Base-by-base conservation (phyloP, 2,888 invertebrate species). In the Metallyticus violacea region DNA sequence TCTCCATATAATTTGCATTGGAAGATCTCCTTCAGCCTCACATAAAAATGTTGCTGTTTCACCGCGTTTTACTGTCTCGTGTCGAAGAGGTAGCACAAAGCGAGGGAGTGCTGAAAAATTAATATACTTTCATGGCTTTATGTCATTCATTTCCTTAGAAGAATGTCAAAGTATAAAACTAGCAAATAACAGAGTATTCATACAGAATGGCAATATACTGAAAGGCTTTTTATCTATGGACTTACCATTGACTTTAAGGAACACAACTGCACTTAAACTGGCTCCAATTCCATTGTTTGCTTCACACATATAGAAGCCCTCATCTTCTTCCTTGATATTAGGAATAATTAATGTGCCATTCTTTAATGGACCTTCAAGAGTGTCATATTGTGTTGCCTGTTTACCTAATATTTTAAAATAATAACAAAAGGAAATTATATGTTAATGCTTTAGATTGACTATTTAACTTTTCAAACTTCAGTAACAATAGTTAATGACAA, bases 281-380 rank as follows among this genome's bases (percentile, higher is more conserved):
- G 90, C 90, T 5, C 91, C 91, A n/a, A 92, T 90, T 5, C 90
- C 90, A 88, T 92, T 92, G 83, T 90, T 90, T 22, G 91, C 90
- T 80, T 91, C 90, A 88, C 92, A 92, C 85, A 92, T 89, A 87
- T 91, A 92, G 88, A 90, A 90, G 0, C 92, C 91, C 40, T 88
- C 89, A 81, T 89, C 87, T 22, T 85, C 86, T 77, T 89, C 88
- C 25, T 81, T 85, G 4, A 88, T 88, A 80, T 81, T 85, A 26
- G 26, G 77, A 84, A 89, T 85, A 26, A 89, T 40, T 6, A 89
- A 84, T 7, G 89, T 89, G 22, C 89, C 89, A 83, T 89, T 89
- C 26, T 89, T 88, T 25, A 87, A 28, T 15, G 77, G 79, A 6
- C 40, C 77, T 26, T 79, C 87, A 9, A 86, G 6, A 9, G 86